Conservation (phyloP, 2,797 vertebrate species). For the Melanotaenia pygmaea region DNA sequence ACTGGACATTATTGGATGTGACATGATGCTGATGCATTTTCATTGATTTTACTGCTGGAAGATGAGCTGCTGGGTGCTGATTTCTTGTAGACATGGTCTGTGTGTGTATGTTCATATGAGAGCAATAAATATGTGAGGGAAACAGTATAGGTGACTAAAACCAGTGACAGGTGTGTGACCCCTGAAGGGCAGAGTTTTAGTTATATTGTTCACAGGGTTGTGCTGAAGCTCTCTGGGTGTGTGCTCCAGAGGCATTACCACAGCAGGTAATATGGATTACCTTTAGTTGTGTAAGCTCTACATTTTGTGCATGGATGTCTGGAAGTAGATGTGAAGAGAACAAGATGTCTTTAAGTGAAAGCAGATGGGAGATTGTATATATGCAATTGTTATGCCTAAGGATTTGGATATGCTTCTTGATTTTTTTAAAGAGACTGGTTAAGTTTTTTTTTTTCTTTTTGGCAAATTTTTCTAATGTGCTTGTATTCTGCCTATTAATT, state of each 20-base stretch:
- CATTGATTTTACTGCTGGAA: slow-evolving; percentile 26
- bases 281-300: slow-evolving; percentile 10
- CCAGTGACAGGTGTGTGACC: slow-evolving; percentile 43
- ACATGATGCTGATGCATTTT: slow-evolving; percentile 40
- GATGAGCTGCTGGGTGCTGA: slow-evolving; percentile 9
- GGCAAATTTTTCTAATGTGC: background rate
- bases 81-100: background rate
- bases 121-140: background rate
- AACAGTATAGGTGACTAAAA: slow-evolving; percentile 13
- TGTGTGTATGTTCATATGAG: background rate
- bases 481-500: background rate
- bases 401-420: slow-evolving; percentile 20
- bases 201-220: slow-evolving; percentile 25
- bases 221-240: slow-evolving; percentile 19
- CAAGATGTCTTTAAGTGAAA: slow-evolving; percentile 56
- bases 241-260: slow-evolving; percentile 12
- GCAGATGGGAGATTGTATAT: slow-evolving; percentile 64
- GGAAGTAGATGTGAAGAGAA: slow-evolving; percentile 56
- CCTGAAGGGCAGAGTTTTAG: slow-evolving; percentile 24
- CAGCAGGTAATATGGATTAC: slow-evolving; percentile 33
- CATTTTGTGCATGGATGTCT: slow-evolving; percentile 19
- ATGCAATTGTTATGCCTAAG: slow-evolving; percentile 33
- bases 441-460: background rate
- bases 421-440: background rate
- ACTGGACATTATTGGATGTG: slow-evolving; percentile 32